Conservation (phyloP, 2,113 vertebrate species). For the Austrofundulus limnaeus region DNA sequence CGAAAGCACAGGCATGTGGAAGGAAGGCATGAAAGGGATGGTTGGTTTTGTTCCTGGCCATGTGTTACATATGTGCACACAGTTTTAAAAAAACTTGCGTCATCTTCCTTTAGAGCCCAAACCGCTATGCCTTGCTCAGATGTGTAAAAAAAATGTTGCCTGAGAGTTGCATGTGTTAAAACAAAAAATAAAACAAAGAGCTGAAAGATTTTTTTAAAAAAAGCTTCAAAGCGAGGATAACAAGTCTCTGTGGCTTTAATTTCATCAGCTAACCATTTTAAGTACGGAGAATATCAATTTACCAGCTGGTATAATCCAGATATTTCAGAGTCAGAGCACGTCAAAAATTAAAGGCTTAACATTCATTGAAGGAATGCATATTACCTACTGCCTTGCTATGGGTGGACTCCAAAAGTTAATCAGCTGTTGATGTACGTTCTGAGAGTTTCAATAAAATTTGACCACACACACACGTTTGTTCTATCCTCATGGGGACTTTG, state of each 20-base stretch:
- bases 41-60: constrained; percentile 19
- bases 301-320: neutral
- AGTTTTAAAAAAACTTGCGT: constrained; percentile 9
- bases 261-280: neutral
- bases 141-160: neutral
- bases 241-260: neutral
- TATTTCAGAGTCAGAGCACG: too few relatives aligned
- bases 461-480: too few relatives aligned
- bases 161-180: neutral
- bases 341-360: too few relatives aligned
- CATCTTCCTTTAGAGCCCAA: neutral
- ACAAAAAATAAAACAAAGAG: too few relatives aligned
- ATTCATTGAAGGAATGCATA: too few relatives aligned
- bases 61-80: neutral
- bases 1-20: constrained; percentile 57
- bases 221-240: neutral
- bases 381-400: too few relatives aligned
- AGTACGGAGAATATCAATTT: neutral
- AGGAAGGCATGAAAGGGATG: constrained; percentile 10
- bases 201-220: neutral
- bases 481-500: too few relatives aligned
- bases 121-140: neutral
- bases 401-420: too few relatives aligned
- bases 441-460: too few relatives aligned
- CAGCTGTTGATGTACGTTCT: too few relatives aligned